Base-by-base conservation (phyloP, 2,888 invertebrate species). In the Branchipolynoe longqiensis region DNA sequence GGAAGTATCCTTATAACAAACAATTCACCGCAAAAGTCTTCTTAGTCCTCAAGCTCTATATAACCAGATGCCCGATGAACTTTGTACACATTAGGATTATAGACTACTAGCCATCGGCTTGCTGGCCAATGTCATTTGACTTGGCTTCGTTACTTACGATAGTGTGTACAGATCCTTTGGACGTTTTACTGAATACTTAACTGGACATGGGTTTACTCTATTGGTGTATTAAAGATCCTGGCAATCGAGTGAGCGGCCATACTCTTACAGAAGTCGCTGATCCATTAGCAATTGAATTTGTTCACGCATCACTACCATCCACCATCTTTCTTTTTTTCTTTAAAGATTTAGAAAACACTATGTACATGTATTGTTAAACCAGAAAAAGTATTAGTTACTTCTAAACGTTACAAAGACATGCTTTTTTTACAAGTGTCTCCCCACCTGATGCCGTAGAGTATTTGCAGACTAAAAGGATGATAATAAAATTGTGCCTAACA, bases 311-410 rank as follows among this genome's bases (percentile, higher is more conserved):
- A n/a, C n/a, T n/a, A n/a, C n/a, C n/a, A n/a, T n/a, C n/a, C n/a
- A n/a, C n/a, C n/a, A n/a, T n/a, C n/a, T n/a, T n/a, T n/a, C n/a
- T n/a, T n/a, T n/a, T n/a, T n/a, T n/a, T 58, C 4, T 69, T 69
- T 33, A 69, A 69, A 36, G 18, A 3, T n/a, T 69, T 38, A 69
- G 69, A 14, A 69, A 69, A 69, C 18, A 22, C 69, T 69, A 69
- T 69, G 69, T 69, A 69, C 69, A 69, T 36, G 69, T 31, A 62
- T 31, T 62, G n/a, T 62, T 62, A 62, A 62, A 31, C 62, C 62
- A 62, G 12, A 62, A 62, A 62, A 62, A 1, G 28, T 62, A 31
- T 62, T 28, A 25, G 18, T 25, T 31, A n/a, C n/a, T n/a, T n/a
- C n/a, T n/a, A n/a, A n/a, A n/a, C n/a, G 31, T 62, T 62, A 62